These are phyloP conservation scores for Lepidurus arcticus DNA, from an alignment of 1,140 invertebrate genomes.

Conservation along the genomic window DNA sequence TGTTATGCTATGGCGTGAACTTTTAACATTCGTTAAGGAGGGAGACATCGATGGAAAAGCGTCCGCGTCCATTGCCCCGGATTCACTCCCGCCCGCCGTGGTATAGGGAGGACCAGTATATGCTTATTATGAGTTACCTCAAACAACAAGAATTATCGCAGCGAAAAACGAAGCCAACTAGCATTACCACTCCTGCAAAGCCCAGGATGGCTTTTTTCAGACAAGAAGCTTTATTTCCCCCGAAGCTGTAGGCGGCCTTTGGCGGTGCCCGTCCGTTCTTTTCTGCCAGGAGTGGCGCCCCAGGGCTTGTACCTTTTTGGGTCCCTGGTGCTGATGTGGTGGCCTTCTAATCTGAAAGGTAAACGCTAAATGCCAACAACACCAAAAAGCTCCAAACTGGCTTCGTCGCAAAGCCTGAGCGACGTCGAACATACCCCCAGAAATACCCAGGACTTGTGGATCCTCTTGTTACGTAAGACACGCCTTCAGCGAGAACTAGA, in stretches of 20 bases:
- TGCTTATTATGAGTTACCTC: background rate
- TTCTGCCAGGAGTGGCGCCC: slow-evolving; percentile 4
- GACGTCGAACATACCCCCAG: background rate
- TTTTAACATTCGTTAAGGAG: background rate
- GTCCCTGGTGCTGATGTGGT: background rate
- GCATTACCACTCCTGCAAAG: background rate
- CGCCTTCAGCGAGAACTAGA: background rate
- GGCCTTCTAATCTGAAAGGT: background rate
- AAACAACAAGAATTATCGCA: background rate
- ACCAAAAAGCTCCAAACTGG: background rate
- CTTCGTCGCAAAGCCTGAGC: background rate
- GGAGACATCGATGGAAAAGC: background rate
- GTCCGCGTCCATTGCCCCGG: slow-evolving; percentile 2
- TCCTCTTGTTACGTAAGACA: background rate
- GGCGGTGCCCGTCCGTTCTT: background rate
- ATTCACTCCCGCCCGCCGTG: background rate
- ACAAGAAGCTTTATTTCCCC: background rate
- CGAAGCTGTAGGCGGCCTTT: background rate
- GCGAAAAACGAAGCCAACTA: background rate
- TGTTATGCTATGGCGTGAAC: background rate
- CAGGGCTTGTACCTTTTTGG: background rate
- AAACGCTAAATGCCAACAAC: background rate
- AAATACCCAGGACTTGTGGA: background rate
- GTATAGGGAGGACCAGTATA: background rate
- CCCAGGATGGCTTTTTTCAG: background rate